phyloP scores from a whole-genome alignment of 2,888 invertebrate genomes.

The Apamea crenata region DNA sequence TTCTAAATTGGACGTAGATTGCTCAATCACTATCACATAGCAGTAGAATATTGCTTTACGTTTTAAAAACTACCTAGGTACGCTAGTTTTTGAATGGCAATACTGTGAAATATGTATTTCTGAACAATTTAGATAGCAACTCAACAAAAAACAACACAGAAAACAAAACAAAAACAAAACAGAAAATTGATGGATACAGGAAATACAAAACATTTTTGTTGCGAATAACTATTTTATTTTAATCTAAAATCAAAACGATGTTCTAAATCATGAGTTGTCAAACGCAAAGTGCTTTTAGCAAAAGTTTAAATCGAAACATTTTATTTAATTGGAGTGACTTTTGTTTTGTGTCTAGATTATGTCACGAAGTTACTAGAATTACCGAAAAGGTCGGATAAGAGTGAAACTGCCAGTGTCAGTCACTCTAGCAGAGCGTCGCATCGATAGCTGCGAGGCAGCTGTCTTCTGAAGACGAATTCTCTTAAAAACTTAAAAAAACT shows the following conservation, averaged over 20 bases:
- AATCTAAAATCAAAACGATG: conserved; percentile 5
- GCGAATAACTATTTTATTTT: background rate
- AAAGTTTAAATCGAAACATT: background rate
- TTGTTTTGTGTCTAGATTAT: background rate
- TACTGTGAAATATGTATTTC: conserved; percentile 2
- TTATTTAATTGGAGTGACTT: background rate
- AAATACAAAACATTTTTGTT: background rate
- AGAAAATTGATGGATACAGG: conserved; percentile 21
- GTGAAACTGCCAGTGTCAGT: background rate
- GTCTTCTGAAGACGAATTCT: background rate
- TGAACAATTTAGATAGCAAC: conserved; percentile 15
- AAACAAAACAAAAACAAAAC: too few relatives aligned
- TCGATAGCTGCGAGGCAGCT: background rate
- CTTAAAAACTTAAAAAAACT: background rate
- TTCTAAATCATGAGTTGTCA: conserved; percentile 14
- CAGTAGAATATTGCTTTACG: background rate
- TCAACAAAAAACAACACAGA: conserved; percentile 4
- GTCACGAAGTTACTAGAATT: background rate
- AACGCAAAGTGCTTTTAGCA: background rate
- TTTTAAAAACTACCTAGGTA: background rate
- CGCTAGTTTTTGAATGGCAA: background rate
- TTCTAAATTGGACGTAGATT: background rate
- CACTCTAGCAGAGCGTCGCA: background rate
- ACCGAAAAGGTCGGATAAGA: background rate
- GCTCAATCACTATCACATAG: background rate